phyloP scores from a whole-genome alignment of 2,113 vertebrate genomes.

The Zosterops borbonicus region DNA sequence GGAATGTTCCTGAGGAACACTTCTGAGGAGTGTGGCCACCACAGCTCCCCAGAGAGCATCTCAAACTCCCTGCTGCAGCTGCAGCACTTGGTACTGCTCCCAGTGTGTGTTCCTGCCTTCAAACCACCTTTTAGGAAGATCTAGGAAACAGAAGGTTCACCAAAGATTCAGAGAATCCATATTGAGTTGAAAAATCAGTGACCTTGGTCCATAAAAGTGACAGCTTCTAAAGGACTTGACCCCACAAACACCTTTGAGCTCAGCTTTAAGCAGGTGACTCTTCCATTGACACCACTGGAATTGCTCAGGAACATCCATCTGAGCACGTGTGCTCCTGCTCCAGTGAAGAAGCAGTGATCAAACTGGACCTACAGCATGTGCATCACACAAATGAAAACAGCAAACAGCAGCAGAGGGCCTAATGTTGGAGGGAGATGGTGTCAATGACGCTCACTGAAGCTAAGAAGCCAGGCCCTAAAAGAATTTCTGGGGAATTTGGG shows the following conservation, averaged over 20 bases:
- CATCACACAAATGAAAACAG: background rate
- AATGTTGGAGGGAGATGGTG: background rate
- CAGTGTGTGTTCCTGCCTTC: background rate
- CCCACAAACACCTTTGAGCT: background rate
- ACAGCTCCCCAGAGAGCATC: accelerated
- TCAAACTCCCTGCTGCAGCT: background rate
- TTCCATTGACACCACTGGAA: background rate
- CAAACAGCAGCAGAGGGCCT: background rate
- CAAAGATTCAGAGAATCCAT: background rate
- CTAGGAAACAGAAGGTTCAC: background rate
- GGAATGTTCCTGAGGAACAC: background rate
- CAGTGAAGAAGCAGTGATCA: background rate
- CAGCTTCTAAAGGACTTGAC: background rate
- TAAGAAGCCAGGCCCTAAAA: slow-evolving; percentile 8
- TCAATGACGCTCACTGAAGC: background rate
- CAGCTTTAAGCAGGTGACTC: background rate
- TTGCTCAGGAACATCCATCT: accelerated
- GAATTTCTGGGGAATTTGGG: slow-evolving; percentile 25
- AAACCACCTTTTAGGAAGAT: background rate
- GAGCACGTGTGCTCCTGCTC: background rate
- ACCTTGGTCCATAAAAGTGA: background rate
- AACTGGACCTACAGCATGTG: background rate
- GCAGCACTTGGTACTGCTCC: background rate
- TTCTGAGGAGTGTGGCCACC: background rate
- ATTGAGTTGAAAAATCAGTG: background rate